These are phyloP conservation scores for Listronotus oregonensis DNA, from an alignment of 1,140 invertebrate genomes.

Conservation along the genomic window DNA sequence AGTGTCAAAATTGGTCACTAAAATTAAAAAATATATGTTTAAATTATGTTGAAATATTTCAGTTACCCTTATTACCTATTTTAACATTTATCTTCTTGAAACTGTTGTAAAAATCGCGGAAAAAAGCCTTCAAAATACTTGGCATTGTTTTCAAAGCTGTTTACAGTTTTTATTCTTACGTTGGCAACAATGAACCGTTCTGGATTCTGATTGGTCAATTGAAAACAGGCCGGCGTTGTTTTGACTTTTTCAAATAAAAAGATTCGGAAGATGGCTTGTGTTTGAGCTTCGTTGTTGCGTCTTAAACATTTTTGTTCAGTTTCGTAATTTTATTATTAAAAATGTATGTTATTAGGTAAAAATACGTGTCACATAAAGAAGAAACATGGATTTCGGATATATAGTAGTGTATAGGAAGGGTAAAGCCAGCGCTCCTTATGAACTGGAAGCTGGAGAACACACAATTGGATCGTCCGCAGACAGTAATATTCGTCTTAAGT, in stretches of 20 bases:
- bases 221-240: not conserved
- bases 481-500: conserved; percentile 6
- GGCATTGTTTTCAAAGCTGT: too few species aligned
- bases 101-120: not conserved
- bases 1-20: too few species aligned
- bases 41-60: too few species aligned
- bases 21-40: too few species aligned
- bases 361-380: not conserved
- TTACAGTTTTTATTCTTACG: not conserved
- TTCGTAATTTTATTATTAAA: too few species aligned
- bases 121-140: not conserved
- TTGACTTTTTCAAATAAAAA: too few species aligned
- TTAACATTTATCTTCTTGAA: not conserved
- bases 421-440: conserved; percentile 14
- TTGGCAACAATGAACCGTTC: not conserved
- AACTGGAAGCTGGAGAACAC: conserved; percentile 14
- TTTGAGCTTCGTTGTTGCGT: too few species aligned
- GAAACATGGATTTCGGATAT: conserved; percentile 2
- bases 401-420: conserved; percentile 2
- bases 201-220: conserved; percentile 3
- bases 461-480: conserved; percentile 9
- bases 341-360: conserved; percentile 2
- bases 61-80: not conserved
- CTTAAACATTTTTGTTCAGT: too few species aligned
- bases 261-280: too few species aligned